Evolutionary conservation across 2,797 vertebrate species (phyloP), one percentile per base, ranked within the genome.

Genomic region (Pangasius djambal): DNA sequence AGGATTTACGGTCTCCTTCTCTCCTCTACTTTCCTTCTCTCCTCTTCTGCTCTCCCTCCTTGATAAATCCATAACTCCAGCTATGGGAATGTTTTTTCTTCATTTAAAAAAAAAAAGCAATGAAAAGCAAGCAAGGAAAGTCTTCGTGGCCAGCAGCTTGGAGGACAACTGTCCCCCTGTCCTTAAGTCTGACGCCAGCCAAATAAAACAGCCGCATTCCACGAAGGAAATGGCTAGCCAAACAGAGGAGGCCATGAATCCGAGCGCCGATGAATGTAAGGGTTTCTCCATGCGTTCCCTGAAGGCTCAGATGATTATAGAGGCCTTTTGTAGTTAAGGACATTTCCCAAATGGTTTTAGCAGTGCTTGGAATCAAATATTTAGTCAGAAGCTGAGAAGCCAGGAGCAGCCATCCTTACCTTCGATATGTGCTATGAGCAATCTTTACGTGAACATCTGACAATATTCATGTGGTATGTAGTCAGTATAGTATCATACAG

Each of bases 81-180:
- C 77, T 85, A 90, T 89, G 91, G 83, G 77, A 84, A 90, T 93
- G 93, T 89, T 85, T 74, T 85, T 88, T 83, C n/a, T 74, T 79
- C 16, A 31, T 31, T 82, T 34, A 77, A 28, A 94, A 94, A 93
- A 92, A 93, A 94, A 92, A 52, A 57, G 44, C 44, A 63, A 94
- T 93, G 94, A 97, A 97, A 98, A 97, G 96, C 96, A 97, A 97
- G 96, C 95, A 96, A 92, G 90, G 90, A 95, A 96, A 97, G 95
- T 95, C 94, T 96, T 95, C 93, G 87, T 89, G 34, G 95, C 95
- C 93, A 91, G 93, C 94, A 93, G 95, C 90, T 95, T 93, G 92
- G 94, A 96, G 96, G 94, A 99, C 96, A 98, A 97, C 96, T 95
- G 95, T 96, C 96, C 96, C 95, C 95, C 97, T 98, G 96, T 99